Percentiles rank a stretch among this genome's conserved stretches.
These are phyloP conservation scores for Anguilla rostrata DNA, from an alignment of 2,113 vertebrate species.

Conservation along the genomic window DNA sequence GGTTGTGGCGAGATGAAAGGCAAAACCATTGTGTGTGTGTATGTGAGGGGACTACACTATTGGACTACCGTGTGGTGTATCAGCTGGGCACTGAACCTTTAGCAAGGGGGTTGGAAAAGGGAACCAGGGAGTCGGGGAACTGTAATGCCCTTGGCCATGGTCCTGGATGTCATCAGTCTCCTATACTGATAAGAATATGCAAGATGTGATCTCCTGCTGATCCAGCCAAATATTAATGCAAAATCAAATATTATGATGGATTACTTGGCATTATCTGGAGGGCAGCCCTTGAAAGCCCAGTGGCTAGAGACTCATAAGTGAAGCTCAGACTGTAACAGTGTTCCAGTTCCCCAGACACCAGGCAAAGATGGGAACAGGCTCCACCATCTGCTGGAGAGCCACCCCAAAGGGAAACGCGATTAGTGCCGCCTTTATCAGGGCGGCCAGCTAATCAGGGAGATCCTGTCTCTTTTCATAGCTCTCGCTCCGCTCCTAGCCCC, in stretches of 20 bases:
- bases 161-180: neutral
- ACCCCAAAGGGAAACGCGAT: neutral
- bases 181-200: neutral
- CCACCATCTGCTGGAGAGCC: neutral
- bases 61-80: neutral
- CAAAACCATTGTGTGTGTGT: neutral
- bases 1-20: neutral
- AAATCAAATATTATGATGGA: slow-evolving; percentile 12
- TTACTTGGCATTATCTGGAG: slow-evolving; percentile 1
- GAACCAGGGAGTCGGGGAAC: neutral
- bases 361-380: neutral
- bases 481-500: neutral
- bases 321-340: neutral
- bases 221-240: neutral
- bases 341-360: neutral
- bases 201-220: slow-evolving; percentile 6
- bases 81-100: slow-evolving; percentile 1
- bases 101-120: neutral
- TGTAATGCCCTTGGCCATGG: neutral
- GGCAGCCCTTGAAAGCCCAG: neutral
- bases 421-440: neutral
- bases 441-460: neutral
- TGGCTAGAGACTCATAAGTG: neutral
- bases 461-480: slow-evolving; percentile 25
- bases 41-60: neutral